Evolutionary conservation across 2,113 vertebrate genomes (phyloP), one percentile per base, ranked within the genome.

Genomic region (Carassius gibelio): DNA sequence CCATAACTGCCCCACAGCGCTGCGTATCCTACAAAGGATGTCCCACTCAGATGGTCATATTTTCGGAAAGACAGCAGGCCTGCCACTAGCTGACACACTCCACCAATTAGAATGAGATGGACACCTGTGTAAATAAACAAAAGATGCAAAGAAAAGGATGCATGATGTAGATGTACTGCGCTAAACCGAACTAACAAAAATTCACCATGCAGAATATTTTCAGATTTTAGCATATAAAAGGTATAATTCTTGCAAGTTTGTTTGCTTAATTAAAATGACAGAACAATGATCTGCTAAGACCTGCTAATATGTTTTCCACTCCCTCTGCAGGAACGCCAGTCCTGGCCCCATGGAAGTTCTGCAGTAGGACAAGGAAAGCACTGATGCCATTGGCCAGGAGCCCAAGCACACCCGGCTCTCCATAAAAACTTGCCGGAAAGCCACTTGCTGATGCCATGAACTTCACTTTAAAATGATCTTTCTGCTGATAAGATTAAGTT

Each of bases 401-500:
- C 14, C 97, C 97, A 83, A 97, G 91, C 74, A 96, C 96, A 0
- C 95, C 95, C 0, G 97, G 97, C 74, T 97, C 97, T 0, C 96
- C 95, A 90, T 97, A 97, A 84, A 97, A 97, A 88, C 96, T 95
- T 2, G 97, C 96, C 0, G 97, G 95, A n/a, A 97, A 97, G 0
- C 95, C 96, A 10, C 87, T 90, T 2, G 85, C 0, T 57, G 90
- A 89, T 21, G 87, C 91, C 96, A 97, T 96, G 48, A 36, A 81
- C 21, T 81, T 48, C 17, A 6, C 13, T 50, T 17, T 7, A 48
- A 48, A 3, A 0, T 2, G 11, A 11, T 17, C 45, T 52, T 81
- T 50, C 30, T 77, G 8, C 42, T 52, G 64, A n/a, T 15, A 26
- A 42, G 8, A 75, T 42, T 71, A 10, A 45, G 11, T 26, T 75